Evolutionary conservation across 2,888 invertebrate genomes (phyloP), one percentile per base, ranked within the genome.

Genomic region (Halictus ligatus): DNA sequence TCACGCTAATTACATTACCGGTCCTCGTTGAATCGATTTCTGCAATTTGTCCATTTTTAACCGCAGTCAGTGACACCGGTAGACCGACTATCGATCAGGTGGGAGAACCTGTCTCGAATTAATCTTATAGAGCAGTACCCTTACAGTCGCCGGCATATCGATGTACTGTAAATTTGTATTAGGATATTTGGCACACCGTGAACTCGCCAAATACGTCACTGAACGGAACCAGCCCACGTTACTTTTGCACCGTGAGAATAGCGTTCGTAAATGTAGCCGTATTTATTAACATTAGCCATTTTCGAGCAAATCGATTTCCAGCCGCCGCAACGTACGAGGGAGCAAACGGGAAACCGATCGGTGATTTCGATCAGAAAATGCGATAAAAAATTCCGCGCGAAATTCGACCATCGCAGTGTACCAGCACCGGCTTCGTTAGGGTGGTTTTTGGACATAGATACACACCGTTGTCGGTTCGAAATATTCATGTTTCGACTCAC

Each of bases 401-500:
- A 80, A 80, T 84, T 75, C 60, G 71, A 74, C 21, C 35, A 72
- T 40, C 48, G 15, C 2, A 0, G 29, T 40, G 21, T 40, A 50
- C n/a, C 25, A 54, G 43, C 15, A 58, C 21, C 25, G 13, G 25
- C 25, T 15, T 2, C 25, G 60, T 58, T 58, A 6, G 8, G 15
- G 10, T 46, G 4, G 5, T 54, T n/a, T 48, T 7, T 21, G 2
- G n/a, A 2, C 29, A 43, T 29, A 15, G 0, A 1, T 0, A 18
- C 8, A 18, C 8, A 10, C 4, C 2, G 29, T 71, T 15, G 18
- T 8, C 13, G 4, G 2, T n/a, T 64, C 50, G 73, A 79, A 54
- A 67, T 35, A 10, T 0, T 21, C 29, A 18, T 35, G 50, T 13
- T 72, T 58, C 10, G 13, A 77, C 90, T 89, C 50, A 94, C 94